Evolutionary conservation across 1,140 invertebrate genomes (phyloP), one percentile per base, ranked within the genome.

Genomic region (Hirudo medicinalis): DNA sequence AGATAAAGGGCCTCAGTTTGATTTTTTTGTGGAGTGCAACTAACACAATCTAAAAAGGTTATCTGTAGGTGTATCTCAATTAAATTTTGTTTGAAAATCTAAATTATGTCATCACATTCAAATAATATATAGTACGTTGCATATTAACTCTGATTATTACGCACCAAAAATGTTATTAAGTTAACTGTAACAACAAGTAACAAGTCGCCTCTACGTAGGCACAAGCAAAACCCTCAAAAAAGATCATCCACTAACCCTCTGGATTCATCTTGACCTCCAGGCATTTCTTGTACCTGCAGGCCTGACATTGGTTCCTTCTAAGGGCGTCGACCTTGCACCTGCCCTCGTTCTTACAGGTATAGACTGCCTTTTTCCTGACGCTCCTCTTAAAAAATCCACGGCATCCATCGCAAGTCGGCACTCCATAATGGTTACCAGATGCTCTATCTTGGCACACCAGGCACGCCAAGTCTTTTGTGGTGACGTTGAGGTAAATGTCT

Each of bases 241-340:
- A 22, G 29, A 22, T 63, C 57, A 2, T 25, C 22, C 19, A 49
- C 86, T 86, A 85, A 94, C 92, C 92, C 81, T 96, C 92, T 83
- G 88, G 87, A 82, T 94, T 94, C 92, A 97, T 97, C 78, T 93
- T 92, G 72, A 94, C 91, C 76, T 89, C 85, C 15, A 97, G 85
- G 82, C 92, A 95, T 80, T 94, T 95, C 67, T 88, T 88, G 80
- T 95, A 94, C 54, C 93, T 86, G 77, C 93, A 97, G 0, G 92
- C 90, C 81, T 97, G 93, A 78, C 93, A 97, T 81, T 96, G 93
- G 83, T 96, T 97, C 32, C 93, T 82, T 66, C 92, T 83, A 0
- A 89, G 91, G 0, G 95, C 91, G 77, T 96, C 92, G 2, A 96
- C 91, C 0, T 93, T 84, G 78, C 93, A 96, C 9, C 86, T 85